Evolutionary conservation across 1,140 invertebrate genomes (phyloP).

Genomic region (Drosophila nigromelanica): DNA sequence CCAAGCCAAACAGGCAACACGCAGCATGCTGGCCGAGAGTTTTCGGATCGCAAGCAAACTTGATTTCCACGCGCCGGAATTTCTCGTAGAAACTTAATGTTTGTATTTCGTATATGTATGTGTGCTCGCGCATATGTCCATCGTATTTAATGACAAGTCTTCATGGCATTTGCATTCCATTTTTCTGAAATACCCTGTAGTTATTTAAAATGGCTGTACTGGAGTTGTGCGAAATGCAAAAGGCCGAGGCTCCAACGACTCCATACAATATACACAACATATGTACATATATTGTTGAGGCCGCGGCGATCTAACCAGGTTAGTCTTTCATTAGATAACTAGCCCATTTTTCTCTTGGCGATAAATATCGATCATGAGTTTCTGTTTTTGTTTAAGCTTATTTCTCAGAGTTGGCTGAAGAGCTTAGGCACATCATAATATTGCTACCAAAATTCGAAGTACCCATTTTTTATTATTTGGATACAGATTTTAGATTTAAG

Average conservation of each 20-base stretch:
- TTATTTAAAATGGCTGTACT: too few species aligned
- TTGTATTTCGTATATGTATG: slow-evolving; percentile 2
- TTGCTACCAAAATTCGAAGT: too few species aligned
- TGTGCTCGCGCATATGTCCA: not conserved
- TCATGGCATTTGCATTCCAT: slow-evolving; percentile 6
- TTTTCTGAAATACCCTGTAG: slow-evolving; percentile 7
- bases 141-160: slow-evolving; percentile 9
- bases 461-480: too few species aligned
- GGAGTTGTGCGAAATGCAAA: not conserved
- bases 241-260: too few species aligned
- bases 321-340: not conserved
- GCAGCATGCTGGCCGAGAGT: not conserved
- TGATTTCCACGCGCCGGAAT: slow-evolving; percentile 32
- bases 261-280: too few species aligned
- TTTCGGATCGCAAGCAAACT: slow-evolving; percentile 26
- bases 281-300: too few species aligned
- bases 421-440: too few species aligned
- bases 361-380: too few species aligned
- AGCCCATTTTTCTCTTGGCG: too few species aligned
- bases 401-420: too few species aligned
- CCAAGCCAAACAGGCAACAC: slow-evolving; percentile 7
- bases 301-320: not conserved
- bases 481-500: too few species aligned
- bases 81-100: slow-evolving; percentile 21
- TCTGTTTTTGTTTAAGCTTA: too few species aligned